A percentile compares a stretch with the other conserved stretches of the same genome.
These are phyloP conservation scores for Trichopria drosophilae DNA, from an alignment of 2,888 invertebrate species.

Conservation along the genomic window DNA sequence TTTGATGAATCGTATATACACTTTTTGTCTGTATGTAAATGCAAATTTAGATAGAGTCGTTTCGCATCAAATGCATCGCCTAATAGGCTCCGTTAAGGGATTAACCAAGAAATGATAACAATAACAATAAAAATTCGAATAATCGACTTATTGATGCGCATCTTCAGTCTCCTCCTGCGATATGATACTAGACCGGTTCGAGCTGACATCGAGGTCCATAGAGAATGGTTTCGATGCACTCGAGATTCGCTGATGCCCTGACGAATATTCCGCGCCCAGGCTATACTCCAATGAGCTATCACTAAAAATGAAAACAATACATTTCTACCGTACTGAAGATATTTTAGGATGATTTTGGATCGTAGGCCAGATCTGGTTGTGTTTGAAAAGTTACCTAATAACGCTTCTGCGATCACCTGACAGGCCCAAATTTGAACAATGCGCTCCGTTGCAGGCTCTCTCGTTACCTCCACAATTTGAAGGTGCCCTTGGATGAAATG, in stretches of 20 bases:
- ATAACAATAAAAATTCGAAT: not conserved
- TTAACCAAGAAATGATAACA: not conserved
- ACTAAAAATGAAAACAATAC: conserved; percentile 51
- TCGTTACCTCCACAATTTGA: not conserved
- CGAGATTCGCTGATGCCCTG: too few relatives aligned
- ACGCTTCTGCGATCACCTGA: not conserved
- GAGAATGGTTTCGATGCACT: too few relatives aligned
- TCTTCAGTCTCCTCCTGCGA: conserved; percentile 61
- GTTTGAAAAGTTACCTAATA: not conserved
- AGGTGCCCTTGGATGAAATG: not conserved
- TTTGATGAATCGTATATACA: too few relatives aligned
- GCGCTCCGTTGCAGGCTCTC: conserved; percentile 21
- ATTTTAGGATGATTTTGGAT: conserved; percentile 19
- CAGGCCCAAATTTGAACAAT: conserved; percentile 1
- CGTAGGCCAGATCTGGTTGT: conserved; percentile 15
- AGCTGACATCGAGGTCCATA: conserved; percentile 66
- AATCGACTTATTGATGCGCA: conserved; percentile 5
- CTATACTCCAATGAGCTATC: conserved; percentile 66
- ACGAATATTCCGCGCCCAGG: conserved; percentile 57
- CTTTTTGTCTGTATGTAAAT: too few relatives aligned
- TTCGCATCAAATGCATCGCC: too few relatives aligned
- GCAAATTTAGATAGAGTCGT: too few relatives aligned
- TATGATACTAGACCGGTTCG: conserved; percentile 64
- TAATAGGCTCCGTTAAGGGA: too few relatives aligned
- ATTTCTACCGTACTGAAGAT: conserved; percentile 29